Percentiles rank a stretch among this genome's conserved stretches.
Conservation (phyloP, 2,113 vertebrate species). For the Pogona vitticeps region DNA sequence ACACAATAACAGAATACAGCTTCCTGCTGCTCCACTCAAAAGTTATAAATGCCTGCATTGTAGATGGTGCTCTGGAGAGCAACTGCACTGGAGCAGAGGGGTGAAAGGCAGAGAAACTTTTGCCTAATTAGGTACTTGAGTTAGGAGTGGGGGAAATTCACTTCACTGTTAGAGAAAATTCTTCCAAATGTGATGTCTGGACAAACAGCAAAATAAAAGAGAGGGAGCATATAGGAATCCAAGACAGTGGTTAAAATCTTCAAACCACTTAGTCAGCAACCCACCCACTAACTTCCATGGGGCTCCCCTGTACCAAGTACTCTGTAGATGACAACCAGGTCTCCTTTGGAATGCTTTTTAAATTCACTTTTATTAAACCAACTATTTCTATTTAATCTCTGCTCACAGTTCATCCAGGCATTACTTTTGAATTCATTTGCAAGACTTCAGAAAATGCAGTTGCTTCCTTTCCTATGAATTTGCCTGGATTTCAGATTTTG, state of each 20-base stretch:
- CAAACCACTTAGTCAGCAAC: neutral
- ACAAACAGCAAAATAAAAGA: slow-evolving; percentile 73
- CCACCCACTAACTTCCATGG: neutral
- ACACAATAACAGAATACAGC: slow-evolving; percentile 68
- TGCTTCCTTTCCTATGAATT: no score
- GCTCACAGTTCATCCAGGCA: slow-evolving; percentile 61
- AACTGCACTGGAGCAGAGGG: slow-evolving; percentile 64
- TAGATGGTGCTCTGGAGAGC: slow-evolving; percentile 72
- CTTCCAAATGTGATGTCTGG: slow-evolving; percentile 74
- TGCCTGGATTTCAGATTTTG: slow-evolving; percentile 37
- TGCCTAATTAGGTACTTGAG: slow-evolving; percentile 82
- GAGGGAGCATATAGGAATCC: slow-evolving; percentile 65
- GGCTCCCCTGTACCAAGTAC: neutral
- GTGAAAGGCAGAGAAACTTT: slow-evolving; percentile 74
- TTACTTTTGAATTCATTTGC: slow-evolving; percentile 47
- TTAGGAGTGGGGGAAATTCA: slow-evolving; percentile 56
- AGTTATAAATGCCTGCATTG: slow-evolving; percentile 76
- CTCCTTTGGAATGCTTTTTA: slow-evolving; percentile 66
- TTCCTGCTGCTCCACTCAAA: slow-evolving; percentile 71
- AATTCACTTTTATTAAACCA: slow-evolving; percentile 65
- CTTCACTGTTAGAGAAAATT: slow-evolving; percentile 74
- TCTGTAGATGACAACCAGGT: neutral
- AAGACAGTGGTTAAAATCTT: slow-evolving; percentile 50
- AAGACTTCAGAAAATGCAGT: slow-evolving; percentile 63
- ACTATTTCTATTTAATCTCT: slow-evolving; percentile 59